Percentiles rank a stretch among this genome's conserved stretches.
Evolutionary conservation across 2,113 vertebrate species (phyloP).

Genomic region (Rallus limicola): DNA sequence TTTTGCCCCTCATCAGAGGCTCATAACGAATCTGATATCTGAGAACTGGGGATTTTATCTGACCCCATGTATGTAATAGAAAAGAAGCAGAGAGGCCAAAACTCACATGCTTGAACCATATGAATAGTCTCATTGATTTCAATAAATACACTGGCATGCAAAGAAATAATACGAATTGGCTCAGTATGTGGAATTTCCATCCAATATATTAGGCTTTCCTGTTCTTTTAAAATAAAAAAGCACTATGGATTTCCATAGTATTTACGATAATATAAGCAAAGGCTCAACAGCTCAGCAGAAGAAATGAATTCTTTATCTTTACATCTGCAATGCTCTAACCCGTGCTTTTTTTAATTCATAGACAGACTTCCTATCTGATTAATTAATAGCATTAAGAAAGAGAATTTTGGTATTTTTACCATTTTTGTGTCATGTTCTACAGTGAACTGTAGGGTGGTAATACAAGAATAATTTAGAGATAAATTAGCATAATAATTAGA

Average conservation of each 20-base stretch:
- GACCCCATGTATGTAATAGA: not conserved
- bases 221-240: not conserved
- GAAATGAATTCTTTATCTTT: constrained; percentile 15
- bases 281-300: not conserved
- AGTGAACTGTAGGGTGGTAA: constrained; percentile 28
- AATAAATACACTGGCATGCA: not conserved
- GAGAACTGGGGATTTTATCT: not conserved
- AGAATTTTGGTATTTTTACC: constrained; percentile 41
- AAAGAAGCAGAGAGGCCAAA: not conserved
- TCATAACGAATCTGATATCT: not conserved
- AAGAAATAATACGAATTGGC: not conserved
- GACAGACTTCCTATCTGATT: constrained; percentile 12
- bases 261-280: constrained; percentile 3
- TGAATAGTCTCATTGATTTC: not conserved
- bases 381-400: constrained; percentile 35
- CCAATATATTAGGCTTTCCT: not conserved
- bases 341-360: not conserved
- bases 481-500: constrained; percentile 75
- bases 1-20: not conserved
- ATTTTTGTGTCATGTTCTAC: constrained; percentile 42
- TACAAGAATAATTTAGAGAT: constrained; percentile 65
- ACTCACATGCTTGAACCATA: not conserved
- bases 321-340: not conserved
- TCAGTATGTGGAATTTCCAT: not conserved
- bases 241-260: not conserved